Conservation (phyloP, 2,797 vertebrate species). For the Diplodus sargus region DNA sequence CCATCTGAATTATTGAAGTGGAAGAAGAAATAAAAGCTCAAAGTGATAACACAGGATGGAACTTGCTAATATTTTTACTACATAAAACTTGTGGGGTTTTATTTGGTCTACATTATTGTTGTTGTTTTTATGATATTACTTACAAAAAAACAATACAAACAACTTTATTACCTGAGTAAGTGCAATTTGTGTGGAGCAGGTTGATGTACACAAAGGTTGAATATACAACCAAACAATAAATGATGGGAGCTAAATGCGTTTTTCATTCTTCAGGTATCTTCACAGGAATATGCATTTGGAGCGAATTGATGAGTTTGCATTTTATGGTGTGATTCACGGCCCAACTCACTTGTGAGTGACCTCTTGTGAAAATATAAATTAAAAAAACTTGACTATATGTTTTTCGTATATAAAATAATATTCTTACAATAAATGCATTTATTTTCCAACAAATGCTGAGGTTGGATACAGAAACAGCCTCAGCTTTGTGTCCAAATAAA, state of each 20-base stretch:
- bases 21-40: background rate
- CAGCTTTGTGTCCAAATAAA: conserved; percentile 30
- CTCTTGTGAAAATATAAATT: background rate
- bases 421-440: background rate
- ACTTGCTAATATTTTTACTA: background rate
- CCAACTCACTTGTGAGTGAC: conserved; percentile 90
- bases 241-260: background rate
- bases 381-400: background rate
- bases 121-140: no score
- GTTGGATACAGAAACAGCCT: background rate
- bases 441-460: background rate
- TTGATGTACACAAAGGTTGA: no score
- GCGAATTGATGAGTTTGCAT: conserved; percentile 87
- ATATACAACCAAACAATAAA: no score
- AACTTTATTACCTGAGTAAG: no score
- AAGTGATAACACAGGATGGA: background rate
- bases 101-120: background rate
- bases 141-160: no score
- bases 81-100: background rate
- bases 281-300: conserved; percentile 88
- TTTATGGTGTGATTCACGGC: conserved; percentile 87
- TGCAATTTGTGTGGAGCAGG: no score
- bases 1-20: background rate
- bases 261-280: conserved; percentile 83
- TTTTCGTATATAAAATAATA: background rate